phyloP scores from a whole-genome alignment of 2,888 invertebrate genomes.

The Erebia epiphron region DNA sequence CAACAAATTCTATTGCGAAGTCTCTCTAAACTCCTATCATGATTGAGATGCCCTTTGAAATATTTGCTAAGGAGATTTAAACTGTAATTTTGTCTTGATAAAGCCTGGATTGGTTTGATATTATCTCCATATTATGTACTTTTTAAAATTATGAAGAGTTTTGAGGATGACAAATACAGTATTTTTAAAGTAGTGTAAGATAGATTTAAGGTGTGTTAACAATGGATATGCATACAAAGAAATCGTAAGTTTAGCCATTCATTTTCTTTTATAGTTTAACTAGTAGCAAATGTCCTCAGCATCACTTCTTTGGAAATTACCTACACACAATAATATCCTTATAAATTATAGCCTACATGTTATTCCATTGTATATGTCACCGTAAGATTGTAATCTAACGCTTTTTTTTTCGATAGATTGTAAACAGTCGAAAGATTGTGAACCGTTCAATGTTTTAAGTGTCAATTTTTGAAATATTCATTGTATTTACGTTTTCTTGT shows the following conservation, averaged over 20 bases:
- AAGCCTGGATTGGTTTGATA: background rate
- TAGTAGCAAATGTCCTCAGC: background rate
- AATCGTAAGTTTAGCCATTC: constrained; percentile 36
- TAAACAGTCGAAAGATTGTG: no score
- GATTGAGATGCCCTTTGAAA: constrained; percentile 12
- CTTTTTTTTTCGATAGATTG: no score
- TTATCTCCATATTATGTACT: background rate
- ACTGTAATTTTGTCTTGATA: background rate
- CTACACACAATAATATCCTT: no score
- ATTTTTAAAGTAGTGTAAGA: background rate
- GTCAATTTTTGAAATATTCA: no score
- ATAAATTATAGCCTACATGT: no score
- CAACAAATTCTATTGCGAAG: constrained; percentile 13
- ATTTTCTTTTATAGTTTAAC: background rate
- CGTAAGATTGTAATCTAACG: no score
- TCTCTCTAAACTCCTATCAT: constrained; percentile 6
- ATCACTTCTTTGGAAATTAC: no score
- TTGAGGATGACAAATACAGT: constrained; percentile 7
- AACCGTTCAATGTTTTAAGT: no score
- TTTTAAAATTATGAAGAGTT: background rate
- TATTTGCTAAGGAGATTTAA: constrained; percentile 9
- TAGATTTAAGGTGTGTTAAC: background rate
- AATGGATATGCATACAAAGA: constrained; percentile 45
- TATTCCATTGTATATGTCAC: no score
- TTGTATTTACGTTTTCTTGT: no score